Base-by-base conservation (phyloP, 2,888 invertebrate genomes). In the Hoplodrina ambigua region DNA sequence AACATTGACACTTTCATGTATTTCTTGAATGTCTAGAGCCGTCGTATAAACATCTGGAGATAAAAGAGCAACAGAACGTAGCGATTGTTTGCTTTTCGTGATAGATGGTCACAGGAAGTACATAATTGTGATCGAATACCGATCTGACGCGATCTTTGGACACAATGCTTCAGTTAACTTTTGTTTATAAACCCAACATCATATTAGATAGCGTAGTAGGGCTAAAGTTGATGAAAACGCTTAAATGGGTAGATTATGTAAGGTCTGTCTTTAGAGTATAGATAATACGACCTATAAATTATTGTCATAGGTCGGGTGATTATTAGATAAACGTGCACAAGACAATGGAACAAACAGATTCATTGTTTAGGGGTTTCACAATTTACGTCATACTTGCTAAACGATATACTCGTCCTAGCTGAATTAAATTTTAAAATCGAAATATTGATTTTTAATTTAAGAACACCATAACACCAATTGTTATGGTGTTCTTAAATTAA, bases 61-160 rank as follows among this genome's bases (percentile, higher is more conserved):
- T 55, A 20, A 49, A 56, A 60, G 30, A 63, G n/a, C 49, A 66
- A 63, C 20, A 62, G 19, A 46, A 66, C 13, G 17, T 61, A 13
- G 20, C 49, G 30, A 59, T 61, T 63, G 56, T 78, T 60, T 66
- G 15, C 55, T 37, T 55, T 58, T 33, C 59, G 46, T 33, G 55
- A 65, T 66, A 30, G 33, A 44, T 60, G 19, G 37, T 5, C 17
- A 41, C 61, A 53, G 33, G 19, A 61, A 59, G 52, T 68, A 54
- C 49, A 13, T 61, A 41, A 73, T 73, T 77, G 69, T 69, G 25
- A 61, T 58, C 44, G 60, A 73, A 65, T 54, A 64, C 57, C 41
- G 37, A 61, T 33, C n/a, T 20, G 30, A 10, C 37, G 11, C 54
- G 55, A 25, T 70, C 41, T 57, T 37, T n/a, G 33, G n/a, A 58